Evolutionary conservation across 2,113 vertebrate genomes (phyloP).

Genomic region (Eira barbara): DNA sequence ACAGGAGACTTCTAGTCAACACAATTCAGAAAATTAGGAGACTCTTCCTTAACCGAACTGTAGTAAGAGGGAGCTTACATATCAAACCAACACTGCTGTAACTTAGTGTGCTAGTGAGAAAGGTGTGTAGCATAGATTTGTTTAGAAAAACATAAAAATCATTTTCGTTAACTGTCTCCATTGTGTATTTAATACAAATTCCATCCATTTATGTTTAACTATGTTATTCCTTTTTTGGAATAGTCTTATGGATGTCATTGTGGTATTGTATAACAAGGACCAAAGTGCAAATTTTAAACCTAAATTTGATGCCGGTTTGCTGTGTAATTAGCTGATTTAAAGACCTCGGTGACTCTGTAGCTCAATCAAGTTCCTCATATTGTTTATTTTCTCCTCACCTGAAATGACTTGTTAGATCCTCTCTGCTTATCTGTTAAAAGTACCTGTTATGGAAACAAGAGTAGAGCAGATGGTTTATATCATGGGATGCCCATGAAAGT

Average conservation of each 20-base stretch:
- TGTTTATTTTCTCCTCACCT: background rate
- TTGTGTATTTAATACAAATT: constrained; percentile 23
- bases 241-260: background rate
- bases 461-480: background rate
- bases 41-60: constrained; percentile 22
- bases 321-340: background rate
- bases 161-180: constrained; percentile 1
- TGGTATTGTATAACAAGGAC: background rate
- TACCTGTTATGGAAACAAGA: background rate
- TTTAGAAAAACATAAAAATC: background rate
- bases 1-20: constrained; percentile 76
- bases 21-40: constrained; percentile 56
- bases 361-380: background rate
- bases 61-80: background rate
- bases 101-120: constrained; percentile 32
- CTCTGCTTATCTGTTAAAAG: background rate
- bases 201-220: background rate
- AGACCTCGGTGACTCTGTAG: background rate
- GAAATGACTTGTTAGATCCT: background rate
- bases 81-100: constrained; percentile 24
- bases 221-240: background rate
- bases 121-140: background rate
- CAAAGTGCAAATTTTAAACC: background rate
- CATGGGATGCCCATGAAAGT: background rate
- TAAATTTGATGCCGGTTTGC: background rate